Conservation (phyloP, 2,797 vertebrate species). For the Anguilla pacifica region DNA sequence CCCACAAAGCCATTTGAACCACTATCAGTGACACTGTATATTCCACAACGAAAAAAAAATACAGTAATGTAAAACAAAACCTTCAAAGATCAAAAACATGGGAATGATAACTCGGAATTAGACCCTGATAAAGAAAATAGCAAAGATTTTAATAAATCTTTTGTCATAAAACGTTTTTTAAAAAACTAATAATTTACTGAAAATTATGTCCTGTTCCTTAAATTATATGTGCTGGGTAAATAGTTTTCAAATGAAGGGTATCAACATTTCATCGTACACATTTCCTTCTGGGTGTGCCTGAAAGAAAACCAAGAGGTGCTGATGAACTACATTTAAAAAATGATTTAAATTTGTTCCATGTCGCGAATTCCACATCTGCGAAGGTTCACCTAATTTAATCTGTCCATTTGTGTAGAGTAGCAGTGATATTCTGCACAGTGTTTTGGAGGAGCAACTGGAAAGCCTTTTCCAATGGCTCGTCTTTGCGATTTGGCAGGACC, state of each 20-base stretch:
- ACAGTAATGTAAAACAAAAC: too few species aligned
- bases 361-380: neutral
- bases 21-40: too few species aligned
- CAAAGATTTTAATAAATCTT: too few species aligned
- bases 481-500: neutral
- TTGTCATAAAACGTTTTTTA: too few species aligned
- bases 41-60: too few species aligned
- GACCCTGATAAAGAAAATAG: too few species aligned
- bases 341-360: neutral
- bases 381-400: neutral
- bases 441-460: neutral
- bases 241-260: too few species aligned
- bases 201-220: neutral
- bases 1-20: too few species aligned
- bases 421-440: neutral
- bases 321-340: neutral
- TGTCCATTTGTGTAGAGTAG: neutral
- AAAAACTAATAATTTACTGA: neutral
- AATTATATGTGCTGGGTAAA: neutral
- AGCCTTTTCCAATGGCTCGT: neutral
- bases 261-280: neutral
- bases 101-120: too few species aligned
- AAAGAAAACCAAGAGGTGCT: neutral
- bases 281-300: neutral
- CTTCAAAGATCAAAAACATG: too few species aligned